phyloP scores from a whole-genome alignment of 1,140 invertebrate genomes.

The Diorhabda sublineata region DNA sequence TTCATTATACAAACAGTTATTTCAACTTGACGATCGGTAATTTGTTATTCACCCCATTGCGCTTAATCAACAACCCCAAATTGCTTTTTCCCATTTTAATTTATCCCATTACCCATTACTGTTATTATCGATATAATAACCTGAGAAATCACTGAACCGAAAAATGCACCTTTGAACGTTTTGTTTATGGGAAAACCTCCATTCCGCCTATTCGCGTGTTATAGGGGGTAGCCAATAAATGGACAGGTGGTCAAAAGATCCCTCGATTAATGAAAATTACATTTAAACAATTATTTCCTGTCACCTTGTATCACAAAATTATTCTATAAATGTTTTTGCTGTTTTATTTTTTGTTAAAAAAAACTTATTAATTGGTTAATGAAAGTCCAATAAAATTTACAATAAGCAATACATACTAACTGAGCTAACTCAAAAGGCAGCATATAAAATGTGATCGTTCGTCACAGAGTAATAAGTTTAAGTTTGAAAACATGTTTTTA shows the following conservation, averaged over 20 bases:
- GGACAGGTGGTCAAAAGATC: conserved; percentile 8
- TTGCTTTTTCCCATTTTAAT: conserved; percentile 11
- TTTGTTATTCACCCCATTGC: conserved; percentile 1
- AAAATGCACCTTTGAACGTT: conserved; percentile 21
- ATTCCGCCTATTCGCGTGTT: conserved; percentile 1
- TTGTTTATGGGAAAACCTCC: conserved; percentile 18
- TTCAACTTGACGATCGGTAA: neutral
- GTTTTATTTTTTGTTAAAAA: too few species aligned
- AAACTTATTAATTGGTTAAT: too few species aligned
- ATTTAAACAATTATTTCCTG: conserved; percentile 13
- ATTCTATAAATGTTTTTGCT: too few species aligned
- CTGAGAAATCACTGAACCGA: conserved; percentile 18
- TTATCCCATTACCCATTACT: conserved; percentile 16
- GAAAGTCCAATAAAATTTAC: too few species aligned
- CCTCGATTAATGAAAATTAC: neutral
- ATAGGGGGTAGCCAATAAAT: conserved; percentile 3
- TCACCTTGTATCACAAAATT: neutral
- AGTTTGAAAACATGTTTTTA: too few species aligned
- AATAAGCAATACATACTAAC: too few species aligned
- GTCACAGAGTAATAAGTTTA: too few species aligned
- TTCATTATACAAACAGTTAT: neutral
- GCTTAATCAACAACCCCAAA: conserved; percentile 4
- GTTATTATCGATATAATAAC: conserved; percentile 22
- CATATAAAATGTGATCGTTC: too few species aligned
- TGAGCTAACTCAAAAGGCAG: too few species aligned